These are phyloP conservation scores for Candidula unifasciata DNA, from an alignment of 2,888 invertebrate species.

Conservation along the genomic window DNA sequence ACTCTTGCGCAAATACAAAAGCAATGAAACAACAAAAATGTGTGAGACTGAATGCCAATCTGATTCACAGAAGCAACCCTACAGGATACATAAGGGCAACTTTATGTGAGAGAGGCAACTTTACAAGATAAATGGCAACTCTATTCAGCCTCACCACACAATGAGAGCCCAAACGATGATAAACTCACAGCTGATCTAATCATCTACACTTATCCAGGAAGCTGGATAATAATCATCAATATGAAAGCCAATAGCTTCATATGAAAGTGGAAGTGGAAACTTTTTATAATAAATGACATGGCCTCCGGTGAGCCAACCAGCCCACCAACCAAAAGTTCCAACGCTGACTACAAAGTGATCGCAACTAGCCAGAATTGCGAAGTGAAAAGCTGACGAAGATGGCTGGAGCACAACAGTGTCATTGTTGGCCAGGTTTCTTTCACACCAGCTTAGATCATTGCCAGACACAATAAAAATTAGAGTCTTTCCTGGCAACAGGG, in stretches of 20 bases:
- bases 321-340: conserved; percentile 54
- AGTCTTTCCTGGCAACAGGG: not conserved
- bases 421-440: not conserved
- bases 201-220: conserved; percentile 38
- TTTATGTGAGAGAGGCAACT: too few relatives aligned
- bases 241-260: not conserved
- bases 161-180: not conserved
- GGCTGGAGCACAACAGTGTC: not conserved
- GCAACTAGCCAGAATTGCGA: conserved; percentile 41
- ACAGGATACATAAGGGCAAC: too few relatives aligned
- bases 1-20: too few relatives aligned
- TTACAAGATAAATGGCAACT: too few relatives aligned
- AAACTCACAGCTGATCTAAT: not conserved
- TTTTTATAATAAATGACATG: conserved; percentile 42
- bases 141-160: too few relatives aligned
- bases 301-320: conserved; percentile 45
- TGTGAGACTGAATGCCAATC: too few relatives aligned
- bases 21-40: too few relatives aligned
- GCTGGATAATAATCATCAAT: conserved; percentile 38
- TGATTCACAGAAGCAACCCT: too few relatives aligned
- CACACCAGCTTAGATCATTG: conserved; percentile 22
- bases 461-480: conserved; percentile 13
- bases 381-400: not conserved
- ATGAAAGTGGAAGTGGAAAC: conserved; percentile 17
- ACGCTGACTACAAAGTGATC: conserved; percentile 47